Evolutionary conservation across 2,888 invertebrate species (phyloP).

Genomic region (Acrobeloides nanus): DNA sequence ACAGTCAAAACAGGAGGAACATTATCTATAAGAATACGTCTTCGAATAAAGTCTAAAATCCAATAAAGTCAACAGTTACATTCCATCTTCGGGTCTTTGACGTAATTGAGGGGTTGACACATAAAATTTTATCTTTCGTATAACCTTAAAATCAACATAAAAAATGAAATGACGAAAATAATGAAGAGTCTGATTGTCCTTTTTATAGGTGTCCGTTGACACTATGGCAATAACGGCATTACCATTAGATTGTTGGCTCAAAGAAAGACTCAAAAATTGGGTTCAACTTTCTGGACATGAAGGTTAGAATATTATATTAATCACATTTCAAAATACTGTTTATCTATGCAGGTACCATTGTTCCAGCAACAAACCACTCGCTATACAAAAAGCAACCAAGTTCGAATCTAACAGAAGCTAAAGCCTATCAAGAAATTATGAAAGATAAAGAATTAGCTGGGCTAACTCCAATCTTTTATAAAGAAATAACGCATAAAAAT

Average conservation of each 20-base stretch:
- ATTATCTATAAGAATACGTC: too few species aligned
- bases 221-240: constrained; percentile 53
- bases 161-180: too few species aligned
- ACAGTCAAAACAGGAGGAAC: too few species aligned
- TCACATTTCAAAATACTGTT: constrained; percentile 4
- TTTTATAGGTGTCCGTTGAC: constrained; percentile 47
- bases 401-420: constrained; percentile 56
- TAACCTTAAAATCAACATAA: too few species aligned
- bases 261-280: constrained; percentile 50
- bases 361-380: constrained; percentile 52
- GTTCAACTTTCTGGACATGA: constrained; percentile 25
- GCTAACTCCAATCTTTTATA: constrained; percentile 56
- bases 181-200: too few species aligned
- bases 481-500: constrained; percentile 56
- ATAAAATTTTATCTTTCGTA: too few species aligned
- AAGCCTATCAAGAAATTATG: constrained; percentile 55
- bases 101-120: too few species aligned
- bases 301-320: too few species aligned
- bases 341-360: constrained; percentile 49
- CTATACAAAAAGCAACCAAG: constrained; percentile 53
- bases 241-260: constrained; percentile 52
- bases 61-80: too few species aligned
- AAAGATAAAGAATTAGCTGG: constrained; percentile 36
- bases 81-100: too few species aligned
- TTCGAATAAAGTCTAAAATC: too few species aligned